These are phyloP conservation scores for Clupea harengus DNA, from an alignment of 2,113 vertebrate genomes.

Conservation along the genomic window DNA sequence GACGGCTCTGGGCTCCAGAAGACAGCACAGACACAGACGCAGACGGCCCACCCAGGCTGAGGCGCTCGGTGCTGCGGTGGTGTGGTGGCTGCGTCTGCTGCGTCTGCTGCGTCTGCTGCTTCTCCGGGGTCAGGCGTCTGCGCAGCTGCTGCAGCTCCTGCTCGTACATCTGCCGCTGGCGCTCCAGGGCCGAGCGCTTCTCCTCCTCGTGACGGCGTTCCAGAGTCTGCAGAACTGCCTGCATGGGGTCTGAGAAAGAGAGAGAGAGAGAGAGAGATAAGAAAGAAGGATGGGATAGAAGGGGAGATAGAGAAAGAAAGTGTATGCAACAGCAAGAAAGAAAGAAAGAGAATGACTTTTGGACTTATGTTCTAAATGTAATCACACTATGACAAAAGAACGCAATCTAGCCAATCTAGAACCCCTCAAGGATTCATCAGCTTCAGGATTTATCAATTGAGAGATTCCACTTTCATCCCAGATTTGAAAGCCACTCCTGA, in stretches of 20 bases:
- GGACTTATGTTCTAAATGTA: too few relatives aligned
- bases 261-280: neutral
- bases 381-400: too few relatives aligned
- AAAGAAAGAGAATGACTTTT: too few relatives aligned
- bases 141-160: conserved; percentile 90
- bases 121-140: conserved; percentile 78
- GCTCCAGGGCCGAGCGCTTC: conserved; percentile 85
- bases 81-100: conserved; percentile 53
- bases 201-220: conserved; percentile 92
- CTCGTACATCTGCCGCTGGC: conserved; percentile 89
- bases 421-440: too few relatives aligned
- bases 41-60: conserved; percentile 68
- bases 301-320: neutral
- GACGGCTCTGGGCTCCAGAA: conserved; percentile 82
- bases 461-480: neutral
- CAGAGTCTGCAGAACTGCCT: conserved; percentile 84
- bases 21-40: conserved; percentile 52
- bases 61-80: conserved; percentile 83
- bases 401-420: too few relatives aligned
- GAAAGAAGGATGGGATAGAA: neutral
- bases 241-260: conserved; percentile 81
- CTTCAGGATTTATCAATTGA: neutral
- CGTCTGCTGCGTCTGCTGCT: conserved; percentile 54
- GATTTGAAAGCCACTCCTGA: too few relatives aligned
- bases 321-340: neutral